Conservation (phyloP, 2,888 invertebrate species). For the Euphydryas editha region DNA sequence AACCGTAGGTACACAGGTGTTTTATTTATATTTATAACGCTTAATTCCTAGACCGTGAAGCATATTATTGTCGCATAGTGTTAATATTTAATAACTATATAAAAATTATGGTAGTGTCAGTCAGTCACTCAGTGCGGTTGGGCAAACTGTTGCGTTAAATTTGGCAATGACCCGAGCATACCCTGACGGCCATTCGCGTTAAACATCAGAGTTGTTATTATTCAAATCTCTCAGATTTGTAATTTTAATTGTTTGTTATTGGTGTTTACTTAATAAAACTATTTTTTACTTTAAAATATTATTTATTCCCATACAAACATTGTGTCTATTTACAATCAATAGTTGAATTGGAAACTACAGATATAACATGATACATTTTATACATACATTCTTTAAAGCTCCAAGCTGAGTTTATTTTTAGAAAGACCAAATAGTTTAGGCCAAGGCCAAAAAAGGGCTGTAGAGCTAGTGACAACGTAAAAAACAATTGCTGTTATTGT, state of each 20-base stretch:
- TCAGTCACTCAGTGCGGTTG: conserved; percentile 38
- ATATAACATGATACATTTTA: too few relatives aligned
- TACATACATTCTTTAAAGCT: too few relatives aligned
- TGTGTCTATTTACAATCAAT: too few relatives aligned
- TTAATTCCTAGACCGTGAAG: neutral
- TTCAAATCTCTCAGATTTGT: conserved; percentile 26
- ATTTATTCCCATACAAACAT: too few relatives aligned
- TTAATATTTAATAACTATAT: neutral
- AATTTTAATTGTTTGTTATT: conserved; percentile 5
- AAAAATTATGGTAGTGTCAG: conserved; percentile 3
- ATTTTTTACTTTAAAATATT: neutral
- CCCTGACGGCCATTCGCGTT: conserved; percentile 17
- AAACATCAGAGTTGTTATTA: conserved; percentile 26
- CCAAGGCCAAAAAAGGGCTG: too few relatives aligned
- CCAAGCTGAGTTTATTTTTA: too few relatives aligned
- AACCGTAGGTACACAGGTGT: conserved; percentile 11
- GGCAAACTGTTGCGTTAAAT: conserved; percentile 39
- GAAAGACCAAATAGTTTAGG: too few relatives aligned
- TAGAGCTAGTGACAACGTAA: too few relatives aligned
- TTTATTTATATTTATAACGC: conserved; percentile 9
- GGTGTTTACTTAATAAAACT: neutral
- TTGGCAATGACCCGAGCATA: conserved; percentile 46
- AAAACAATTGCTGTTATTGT: too few relatives aligned
- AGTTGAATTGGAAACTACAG: too few relatives aligned
- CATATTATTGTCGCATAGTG: neutral